Conservation (phyloP, 1,140 invertebrate genomes). For the Grapholita molesta region DNA sequence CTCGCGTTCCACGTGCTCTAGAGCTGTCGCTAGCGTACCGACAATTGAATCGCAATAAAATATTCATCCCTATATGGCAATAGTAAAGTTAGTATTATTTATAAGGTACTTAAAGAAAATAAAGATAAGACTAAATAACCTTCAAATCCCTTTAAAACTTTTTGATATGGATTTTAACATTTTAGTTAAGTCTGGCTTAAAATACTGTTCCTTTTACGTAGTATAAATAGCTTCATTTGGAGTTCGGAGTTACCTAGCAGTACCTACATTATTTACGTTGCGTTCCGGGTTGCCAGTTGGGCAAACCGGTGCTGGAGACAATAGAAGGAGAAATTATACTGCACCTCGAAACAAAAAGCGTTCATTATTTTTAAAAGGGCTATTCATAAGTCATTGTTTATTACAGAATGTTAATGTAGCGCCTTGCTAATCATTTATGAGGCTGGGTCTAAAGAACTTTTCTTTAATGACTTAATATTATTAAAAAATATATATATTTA, state of each 20-base stretch:
- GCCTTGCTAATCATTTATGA: neutral
- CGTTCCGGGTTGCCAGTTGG: neutral
- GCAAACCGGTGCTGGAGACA: neutral
- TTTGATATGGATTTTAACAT: no score
- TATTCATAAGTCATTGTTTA: constrained; percentile 12
- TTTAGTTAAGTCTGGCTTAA: no score
- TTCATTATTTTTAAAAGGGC: constrained; percentile 12
- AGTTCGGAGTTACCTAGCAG: neutral
- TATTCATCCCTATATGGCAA: no score
- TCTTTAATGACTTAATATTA: no score
- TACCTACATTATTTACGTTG: constrained; percentile 5
- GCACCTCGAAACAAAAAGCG: constrained; percentile 4
- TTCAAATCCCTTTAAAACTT: no score
- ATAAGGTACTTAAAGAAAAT: no score
- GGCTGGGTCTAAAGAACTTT: neutral
- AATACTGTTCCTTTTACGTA: neutral
- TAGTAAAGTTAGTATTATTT: no score
- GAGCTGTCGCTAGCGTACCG: no score
- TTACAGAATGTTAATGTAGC: neutral
- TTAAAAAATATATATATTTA: no score
- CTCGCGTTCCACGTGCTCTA: no score
- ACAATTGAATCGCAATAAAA: no score
- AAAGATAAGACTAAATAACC: no score
- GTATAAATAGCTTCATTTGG: neutral
- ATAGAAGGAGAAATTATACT: constrained; percentile 4